These are phyloP conservation scores for Heliornis fulica DNA, from an alignment of 2,113 vertebrate species.

Conservation along the genomic window DNA sequence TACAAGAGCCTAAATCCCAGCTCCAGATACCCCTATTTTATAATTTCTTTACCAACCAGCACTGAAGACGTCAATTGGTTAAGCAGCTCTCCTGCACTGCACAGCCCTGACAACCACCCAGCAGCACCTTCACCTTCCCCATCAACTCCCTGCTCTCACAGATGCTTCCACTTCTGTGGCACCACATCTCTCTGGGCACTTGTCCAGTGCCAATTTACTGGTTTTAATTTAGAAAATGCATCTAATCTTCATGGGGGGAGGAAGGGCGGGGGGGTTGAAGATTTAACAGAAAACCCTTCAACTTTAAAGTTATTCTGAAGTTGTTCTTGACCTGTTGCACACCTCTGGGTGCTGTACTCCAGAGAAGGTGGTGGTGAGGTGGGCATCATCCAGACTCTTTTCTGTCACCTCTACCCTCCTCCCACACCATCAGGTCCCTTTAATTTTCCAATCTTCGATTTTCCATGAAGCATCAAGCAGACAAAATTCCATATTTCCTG, in stretches of 20 bases:
- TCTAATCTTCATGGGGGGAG: not conserved
- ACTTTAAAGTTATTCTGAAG: not conserved
- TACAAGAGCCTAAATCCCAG: not conserved
- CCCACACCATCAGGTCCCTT: not conserved
- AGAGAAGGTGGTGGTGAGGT: not conserved
- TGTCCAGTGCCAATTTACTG: not conserved
- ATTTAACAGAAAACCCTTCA: not conserved
- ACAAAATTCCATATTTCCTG: not conserved
- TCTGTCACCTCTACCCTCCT: not conserved
- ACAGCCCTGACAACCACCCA: not conserved
- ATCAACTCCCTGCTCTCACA: not conserved
- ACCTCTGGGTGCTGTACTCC: accelerated
- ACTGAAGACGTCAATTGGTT: not conserved
- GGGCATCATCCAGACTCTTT: accelerated
- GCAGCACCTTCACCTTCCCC: too few relatives aligned
- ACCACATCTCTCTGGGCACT: not conserved
- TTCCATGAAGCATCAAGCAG: not conserved
- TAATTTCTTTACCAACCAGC: not conserved
- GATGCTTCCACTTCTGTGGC: not conserved
- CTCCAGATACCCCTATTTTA: not conserved
- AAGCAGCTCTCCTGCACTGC: not conserved
- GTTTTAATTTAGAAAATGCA: not conserved
- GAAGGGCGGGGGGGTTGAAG: not conserved
- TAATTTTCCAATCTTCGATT: not conserved
- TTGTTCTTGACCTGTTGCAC: not conserved